Evolutionary conservation across 1,140 invertebrate genomes (phyloP).

Genomic region (Colletes latitarsis): DNA sequence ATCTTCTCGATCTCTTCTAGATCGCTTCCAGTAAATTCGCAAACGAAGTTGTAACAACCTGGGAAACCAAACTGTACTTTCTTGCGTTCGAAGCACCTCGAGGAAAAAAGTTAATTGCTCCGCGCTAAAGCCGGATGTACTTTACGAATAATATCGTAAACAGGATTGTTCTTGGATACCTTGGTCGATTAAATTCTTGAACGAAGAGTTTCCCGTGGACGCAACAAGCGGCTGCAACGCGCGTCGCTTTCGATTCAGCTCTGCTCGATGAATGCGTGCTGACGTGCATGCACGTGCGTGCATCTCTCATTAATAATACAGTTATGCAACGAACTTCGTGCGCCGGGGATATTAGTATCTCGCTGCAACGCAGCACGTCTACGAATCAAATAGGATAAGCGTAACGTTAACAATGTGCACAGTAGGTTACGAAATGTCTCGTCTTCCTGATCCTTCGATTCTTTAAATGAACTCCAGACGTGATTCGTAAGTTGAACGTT

Average conservation of each 20-base stretch:
- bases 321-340: constrained; percentile 53
- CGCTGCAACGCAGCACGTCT: constrained; percentile 19
- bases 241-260: constrained; percentile 42
- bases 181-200: constrained; percentile 15
- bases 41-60: no score
- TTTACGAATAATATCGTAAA: background rate
- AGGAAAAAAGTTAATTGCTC: background rate
- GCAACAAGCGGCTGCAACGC: constrained; percentile 50
- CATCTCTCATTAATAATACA: constrained; percentile 58
- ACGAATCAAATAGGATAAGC: constrained; percentile 43
- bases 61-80: no score
- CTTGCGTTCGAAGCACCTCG: no score
- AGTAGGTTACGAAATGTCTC: no score
- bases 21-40: no score
- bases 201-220: constrained; percentile 53
- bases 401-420: constrained; percentile 27
- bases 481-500: no score
- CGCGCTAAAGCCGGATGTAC: background rate
- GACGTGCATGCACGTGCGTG: constrained; percentile 28
- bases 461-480: no score
- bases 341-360: constrained; percentile 39
- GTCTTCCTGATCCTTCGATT: no score
- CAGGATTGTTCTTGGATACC: background rate
- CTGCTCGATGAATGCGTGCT: constrained; percentile 32
- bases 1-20: no score